Conservation (phyloP, 2,888 invertebrate species). For the Tromatobia lineatoria region DNA sequence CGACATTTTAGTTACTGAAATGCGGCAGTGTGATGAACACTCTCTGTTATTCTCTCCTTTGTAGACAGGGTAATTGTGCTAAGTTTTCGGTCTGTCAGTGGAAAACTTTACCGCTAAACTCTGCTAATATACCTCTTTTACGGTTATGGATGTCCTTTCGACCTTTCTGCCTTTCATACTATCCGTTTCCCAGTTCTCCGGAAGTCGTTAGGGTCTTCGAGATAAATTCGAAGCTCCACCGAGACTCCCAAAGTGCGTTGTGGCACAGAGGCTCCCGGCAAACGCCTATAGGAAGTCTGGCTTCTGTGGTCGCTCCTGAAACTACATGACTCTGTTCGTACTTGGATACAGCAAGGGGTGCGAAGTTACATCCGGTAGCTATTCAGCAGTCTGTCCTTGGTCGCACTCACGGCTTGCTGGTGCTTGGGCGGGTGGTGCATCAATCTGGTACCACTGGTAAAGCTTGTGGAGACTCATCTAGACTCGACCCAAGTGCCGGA, state of each 20-base stretch:
- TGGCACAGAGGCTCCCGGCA: constrained; percentile 14
- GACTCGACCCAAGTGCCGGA: constrained; percentile 42
- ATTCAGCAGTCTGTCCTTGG: constrained; percentile 39
- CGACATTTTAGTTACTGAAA: not conserved
- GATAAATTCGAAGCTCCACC: constrained; percentile 65
- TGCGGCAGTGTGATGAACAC: not conserved
- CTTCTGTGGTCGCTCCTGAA: constrained; percentile 18
- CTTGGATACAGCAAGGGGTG: constrained; percentile 44
- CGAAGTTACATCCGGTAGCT: constrained; percentile 52
- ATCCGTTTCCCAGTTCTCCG: constrained; percentile 17
- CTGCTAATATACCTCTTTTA: constrained; percentile 65
- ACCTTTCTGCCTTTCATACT: constrained; percentile 23
- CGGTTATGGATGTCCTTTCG: constrained; percentile 61
- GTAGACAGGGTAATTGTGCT: not conserved
- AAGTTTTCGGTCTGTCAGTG: constrained; percentile 35
- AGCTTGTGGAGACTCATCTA: constrained; percentile 35
- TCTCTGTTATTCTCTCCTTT: not conserved
- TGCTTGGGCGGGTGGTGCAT: constrained; percentile 33
- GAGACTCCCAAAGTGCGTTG: not conserved
- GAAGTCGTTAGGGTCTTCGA: constrained; percentile 57
- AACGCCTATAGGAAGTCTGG: constrained; percentile 14
- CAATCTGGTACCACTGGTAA: constrained; percentile 48
- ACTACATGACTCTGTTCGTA: constrained; percentile 37
- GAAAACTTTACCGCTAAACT: constrained; percentile 60
- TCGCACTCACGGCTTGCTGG: constrained; percentile 17